Evolutionary conservation across 1,140 invertebrate genomes (phyloP).

Genomic region (Rhagoletis pomonella): DNA sequence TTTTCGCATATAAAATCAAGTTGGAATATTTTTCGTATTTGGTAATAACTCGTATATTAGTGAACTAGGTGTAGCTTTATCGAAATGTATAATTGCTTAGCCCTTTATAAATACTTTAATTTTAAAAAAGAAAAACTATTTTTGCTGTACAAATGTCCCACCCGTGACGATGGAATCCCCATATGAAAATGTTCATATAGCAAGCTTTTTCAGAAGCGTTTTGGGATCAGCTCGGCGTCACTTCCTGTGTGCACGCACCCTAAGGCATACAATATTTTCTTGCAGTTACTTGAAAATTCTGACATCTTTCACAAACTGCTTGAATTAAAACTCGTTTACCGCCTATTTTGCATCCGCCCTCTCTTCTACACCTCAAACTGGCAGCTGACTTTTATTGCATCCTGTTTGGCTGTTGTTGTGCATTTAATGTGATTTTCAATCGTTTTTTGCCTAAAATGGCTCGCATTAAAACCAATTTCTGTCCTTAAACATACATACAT

Average conservation of each 20-base stretch:
- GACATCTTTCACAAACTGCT: constrained; percentile 20
- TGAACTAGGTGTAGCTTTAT: too few relatives aligned
- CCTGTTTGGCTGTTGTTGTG: not conserved
- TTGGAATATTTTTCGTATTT: too few relatives aligned
- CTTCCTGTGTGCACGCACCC: too few relatives aligned
- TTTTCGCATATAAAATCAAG: too few relatives aligned
- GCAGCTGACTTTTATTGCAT: not conserved
- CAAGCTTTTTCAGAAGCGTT: too few relatives aligned
- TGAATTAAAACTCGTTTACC: not conserved
- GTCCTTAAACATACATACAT: not conserved
- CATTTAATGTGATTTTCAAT: constrained; percentile 20
- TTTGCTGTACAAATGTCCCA: too few relatives aligned
- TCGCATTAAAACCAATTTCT: not conserved
- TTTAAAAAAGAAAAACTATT: too few relatives aligned
- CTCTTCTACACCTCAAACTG: not conserved
- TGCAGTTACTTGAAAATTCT: not conserved
- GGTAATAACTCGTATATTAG: too few relatives aligned
- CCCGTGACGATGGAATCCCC: too few relatives aligned
- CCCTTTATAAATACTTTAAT: too few relatives aligned
- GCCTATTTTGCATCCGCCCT: not conserved
- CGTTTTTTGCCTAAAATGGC: not conserved
- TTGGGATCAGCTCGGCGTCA: too few relatives aligned
- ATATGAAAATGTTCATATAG: too few relatives aligned
- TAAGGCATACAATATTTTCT: not conserved
- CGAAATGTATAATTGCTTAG: not conserved